phyloP scores from a whole-genome alignment of 2,797 vertebrate species.

The Okamejei kenojei region DNA sequence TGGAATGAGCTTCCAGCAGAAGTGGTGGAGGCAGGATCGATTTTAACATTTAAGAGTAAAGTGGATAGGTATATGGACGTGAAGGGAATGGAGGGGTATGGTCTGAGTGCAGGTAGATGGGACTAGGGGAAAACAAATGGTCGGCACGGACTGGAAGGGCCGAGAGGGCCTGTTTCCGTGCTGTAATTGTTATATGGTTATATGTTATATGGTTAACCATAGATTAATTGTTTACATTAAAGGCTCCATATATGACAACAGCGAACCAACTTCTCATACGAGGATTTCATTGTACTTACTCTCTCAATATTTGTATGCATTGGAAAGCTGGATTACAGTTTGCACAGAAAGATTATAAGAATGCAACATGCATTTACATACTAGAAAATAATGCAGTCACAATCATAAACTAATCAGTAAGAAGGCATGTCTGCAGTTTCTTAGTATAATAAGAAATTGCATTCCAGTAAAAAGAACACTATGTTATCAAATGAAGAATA shows the following conservation, averaged over 20 bases:
- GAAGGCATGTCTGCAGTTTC: not conserved
- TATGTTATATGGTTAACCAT: no score
- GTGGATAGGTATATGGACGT: no score
- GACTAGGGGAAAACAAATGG: no score
- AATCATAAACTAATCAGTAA: no score
- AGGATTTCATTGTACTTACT: not conserved
- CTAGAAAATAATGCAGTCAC: not conserved
- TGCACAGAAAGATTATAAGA: not conserved
- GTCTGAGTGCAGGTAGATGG: no score
- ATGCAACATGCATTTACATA: not conserved
- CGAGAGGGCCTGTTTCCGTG: no score
- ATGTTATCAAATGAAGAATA: not conserved
- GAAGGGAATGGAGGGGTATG: no score
- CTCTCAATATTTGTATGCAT: not conserved
- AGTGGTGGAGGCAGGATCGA: no score
- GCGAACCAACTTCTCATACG: not conserved
- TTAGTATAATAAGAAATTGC: not conserved
- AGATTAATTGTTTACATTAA: not conserved
- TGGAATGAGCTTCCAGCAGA: no score
- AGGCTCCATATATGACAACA: not conserved
- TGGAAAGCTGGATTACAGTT: not conserved
- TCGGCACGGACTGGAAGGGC: no score
- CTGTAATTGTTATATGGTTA: no score
- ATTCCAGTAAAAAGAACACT: not conserved
- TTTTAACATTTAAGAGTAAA: no score